Evolutionary conservation across 2,888 invertebrate species (phyloP), one percentile per base, ranked within the genome.

Genomic region (Diadromus collaris): DNA sequence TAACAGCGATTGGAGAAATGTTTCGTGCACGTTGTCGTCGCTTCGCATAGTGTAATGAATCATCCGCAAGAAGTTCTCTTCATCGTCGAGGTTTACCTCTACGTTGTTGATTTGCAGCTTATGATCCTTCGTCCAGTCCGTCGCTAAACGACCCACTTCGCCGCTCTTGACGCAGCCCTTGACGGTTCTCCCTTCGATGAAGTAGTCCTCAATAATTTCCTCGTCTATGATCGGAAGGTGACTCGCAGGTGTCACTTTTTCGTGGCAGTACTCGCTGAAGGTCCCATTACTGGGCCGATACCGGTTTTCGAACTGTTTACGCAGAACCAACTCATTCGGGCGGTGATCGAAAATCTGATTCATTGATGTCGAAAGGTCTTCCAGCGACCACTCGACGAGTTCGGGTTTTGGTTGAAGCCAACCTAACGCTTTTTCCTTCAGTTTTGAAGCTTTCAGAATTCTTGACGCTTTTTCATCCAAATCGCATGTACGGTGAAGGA

Each of bases 381-480:
- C 64, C n/a, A 72, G 16, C 7, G 32, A 27, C 76, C 63, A 71
- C 21, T 63, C 72, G 2, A 79, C 29, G 27, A 76, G 76, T 13
- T 76, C 56, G 0, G 76, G 76, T 32, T 72, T 76, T 24, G 79
- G 72, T 19, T 76, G 76, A 29, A 79, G 76, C 75, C 76, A 79
- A 6, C 60, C 54, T n/a, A 76, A 29, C 7, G 71, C 76, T 10
- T 63, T 44, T 24, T 68, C 72, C n/a, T 72, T 79, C 4, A 68
- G 44, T 32, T 61, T 67, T 19, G 61, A 71, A 3, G 76, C 72
- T 6, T 68, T 41, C 16, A 79, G 46, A 27, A 76, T 51, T 19
- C 72, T 34, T 19, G 19, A 19, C 13, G 61, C n/a, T 4, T 61
- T 32, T n/a, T 61, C 61, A 13, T 61, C 61, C 24, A 61, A 38